phyloP scores from a whole-genome alignment of 2,797 vertebrate species.

The Anniella stebbinsi region DNA sequence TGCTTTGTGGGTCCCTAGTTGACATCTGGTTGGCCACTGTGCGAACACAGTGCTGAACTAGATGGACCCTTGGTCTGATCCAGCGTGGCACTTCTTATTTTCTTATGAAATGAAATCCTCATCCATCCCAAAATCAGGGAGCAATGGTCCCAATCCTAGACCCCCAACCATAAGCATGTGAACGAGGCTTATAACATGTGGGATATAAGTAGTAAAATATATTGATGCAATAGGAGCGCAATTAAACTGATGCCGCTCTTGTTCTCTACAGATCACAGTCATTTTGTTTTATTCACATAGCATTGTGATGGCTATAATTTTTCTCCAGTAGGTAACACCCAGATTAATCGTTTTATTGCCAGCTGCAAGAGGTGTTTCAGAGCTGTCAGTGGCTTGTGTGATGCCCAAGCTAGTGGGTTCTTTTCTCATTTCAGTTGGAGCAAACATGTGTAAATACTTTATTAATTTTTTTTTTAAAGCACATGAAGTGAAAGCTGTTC shows the following conservation, averaged over 20 bases:
- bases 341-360: conserved; percentile 16
- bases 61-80: no score
- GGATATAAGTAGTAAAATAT: background rate
- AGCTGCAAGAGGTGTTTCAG: conserved; percentile 27
- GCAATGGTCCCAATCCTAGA: background rate
- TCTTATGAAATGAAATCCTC: no score
- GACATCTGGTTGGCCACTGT: no score
- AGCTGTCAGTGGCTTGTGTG: conserved; percentile 11
- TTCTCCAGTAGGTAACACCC: conserved; percentile 26
- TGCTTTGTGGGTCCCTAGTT: no score
- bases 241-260: conserved; percentile 13
- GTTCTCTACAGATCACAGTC: conserved; percentile 20
- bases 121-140: no score
- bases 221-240: background rate
- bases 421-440: conserved; percentile 66
- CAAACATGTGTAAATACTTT: conserved; percentile 81
- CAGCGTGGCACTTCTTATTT: no score
- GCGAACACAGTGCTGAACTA: no score
- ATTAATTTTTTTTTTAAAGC: conserved; percentile 78
- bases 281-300: conserved; percentile 29
- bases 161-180: background rate
- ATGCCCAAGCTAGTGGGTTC: background rate
- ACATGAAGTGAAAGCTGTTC: conserved; percentile 78
- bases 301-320: conserved; percentile 1
- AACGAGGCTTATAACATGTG: no score